These are phyloP conservation scores for Ptycholaimellus sp. DNA, from an alignment of 2,888 invertebrate species.

Conservation along the genomic window DNA sequence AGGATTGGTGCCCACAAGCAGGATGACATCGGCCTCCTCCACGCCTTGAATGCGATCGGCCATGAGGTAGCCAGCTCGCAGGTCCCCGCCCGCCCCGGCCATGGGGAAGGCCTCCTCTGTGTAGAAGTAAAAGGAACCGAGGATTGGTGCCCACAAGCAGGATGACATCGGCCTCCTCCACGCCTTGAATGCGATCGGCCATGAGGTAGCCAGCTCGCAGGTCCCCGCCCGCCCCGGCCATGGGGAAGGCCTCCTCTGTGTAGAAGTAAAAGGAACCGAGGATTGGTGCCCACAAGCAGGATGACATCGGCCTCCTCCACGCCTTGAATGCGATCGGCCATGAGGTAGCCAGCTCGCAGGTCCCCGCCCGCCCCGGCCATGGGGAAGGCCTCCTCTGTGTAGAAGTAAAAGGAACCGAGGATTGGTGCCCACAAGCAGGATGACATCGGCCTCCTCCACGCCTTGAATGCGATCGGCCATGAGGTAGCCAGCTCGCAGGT, in stretches of 20 bases:
- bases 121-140: constrained; percentile 53
- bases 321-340: constrained; percentile 65
- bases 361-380: constrained; percentile 13
- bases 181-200: constrained; percentile 61
- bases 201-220: constrained; percentile 74
- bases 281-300: constrained; percentile 79
- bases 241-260: constrained; percentile 69
- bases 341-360: constrained; percentile 70
- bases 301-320: constrained; percentile 80
- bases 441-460: constrained; percentile 72
- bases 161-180: constrained; percentile 78
- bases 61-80: constrained; percentile 69
- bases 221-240: constrained; percentile 13
- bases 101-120: constrained; percentile 68
- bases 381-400: constrained; percentile 74
- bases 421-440: constrained; percentile 81
- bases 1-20: constrained; percentile 84
- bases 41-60: constrained; percentile 67
- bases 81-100: constrained; percentile 14
- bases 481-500: too few relatives aligned
- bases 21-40: constrained; percentile 72
- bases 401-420: constrained; percentile 63
- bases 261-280: constrained; percentile 61
- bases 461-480: constrained; percentile 67
- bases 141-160: constrained; percentile 86